Evolutionary conservation across 1,140 invertebrate genomes (phyloP).

Genomic region (Cotesia vestalis): DNA sequence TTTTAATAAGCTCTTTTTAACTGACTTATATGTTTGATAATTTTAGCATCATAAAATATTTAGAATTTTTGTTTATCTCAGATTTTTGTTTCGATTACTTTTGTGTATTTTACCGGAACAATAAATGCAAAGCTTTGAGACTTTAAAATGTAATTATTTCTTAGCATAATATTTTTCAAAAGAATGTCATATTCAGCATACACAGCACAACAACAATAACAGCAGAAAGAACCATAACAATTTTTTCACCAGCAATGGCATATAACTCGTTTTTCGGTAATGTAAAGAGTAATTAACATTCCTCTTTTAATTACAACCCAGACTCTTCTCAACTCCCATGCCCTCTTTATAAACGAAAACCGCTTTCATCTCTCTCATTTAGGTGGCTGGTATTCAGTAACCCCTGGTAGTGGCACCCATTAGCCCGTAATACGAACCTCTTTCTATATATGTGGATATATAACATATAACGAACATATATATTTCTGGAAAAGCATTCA

Average conservation of each 20-base stretch:
- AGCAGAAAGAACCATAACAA: conserved; percentile 3
- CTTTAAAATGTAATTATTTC: no score
- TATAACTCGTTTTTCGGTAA: conserved; percentile 56
- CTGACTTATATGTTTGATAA: no score
- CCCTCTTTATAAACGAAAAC: conserved; percentile 29
- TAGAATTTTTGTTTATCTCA: no score
- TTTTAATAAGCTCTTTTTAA: no score
- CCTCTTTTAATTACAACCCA: conserved; percentile 63
- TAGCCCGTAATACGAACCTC: conserved; percentile 34
- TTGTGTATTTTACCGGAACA: no score
- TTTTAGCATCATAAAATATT: no score
- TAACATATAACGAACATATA: not conserved
- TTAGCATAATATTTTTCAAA: conserved; percentile 8
- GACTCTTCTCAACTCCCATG: conserved; percentile 37
- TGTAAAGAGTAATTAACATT: conserved; percentile 66
- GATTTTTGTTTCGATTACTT: no score
- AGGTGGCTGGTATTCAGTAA: conserved; percentile 11
- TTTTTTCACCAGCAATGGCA: conserved; percentile 25
- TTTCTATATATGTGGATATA: conserved; percentile 10
- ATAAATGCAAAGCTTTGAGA: no score
- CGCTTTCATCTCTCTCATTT: conserved; percentile 23
- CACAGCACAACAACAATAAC: conserved; percentile 1
- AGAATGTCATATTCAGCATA: conserved; percentile 20
- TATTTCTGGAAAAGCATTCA: conserved; percentile 5
- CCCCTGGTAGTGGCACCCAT: conserved; percentile 27